These are phyloP conservation scores for Schrankia costaestrigalis DNA, from an alignment of 2,888 invertebrate genomes.

Conservation along the genomic window DNA sequence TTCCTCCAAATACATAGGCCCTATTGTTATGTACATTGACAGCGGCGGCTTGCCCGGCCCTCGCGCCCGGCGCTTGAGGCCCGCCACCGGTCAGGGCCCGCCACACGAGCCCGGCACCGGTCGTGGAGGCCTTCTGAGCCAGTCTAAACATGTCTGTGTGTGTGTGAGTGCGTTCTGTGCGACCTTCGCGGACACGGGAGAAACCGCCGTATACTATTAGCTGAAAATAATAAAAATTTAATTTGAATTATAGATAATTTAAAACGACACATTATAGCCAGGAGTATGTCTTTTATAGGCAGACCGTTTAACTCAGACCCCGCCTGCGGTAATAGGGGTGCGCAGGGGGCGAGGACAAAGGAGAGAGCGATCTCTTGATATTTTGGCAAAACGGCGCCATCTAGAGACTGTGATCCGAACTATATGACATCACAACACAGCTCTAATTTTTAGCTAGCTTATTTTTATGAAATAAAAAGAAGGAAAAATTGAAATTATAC, in stretches of 20 bases:
- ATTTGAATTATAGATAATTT: background rate
- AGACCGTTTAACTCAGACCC: too few relatives aligned
- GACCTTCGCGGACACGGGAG: conserved; percentile 64
- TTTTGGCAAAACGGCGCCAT: too few relatives aligned
- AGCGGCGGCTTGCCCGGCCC: conserved; percentile 84
- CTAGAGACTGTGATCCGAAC: too few relatives aligned
- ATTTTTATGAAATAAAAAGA: too few relatives aligned
- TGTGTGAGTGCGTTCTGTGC: conserved; percentile 59
- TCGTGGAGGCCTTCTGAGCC: conserved; percentile 1
- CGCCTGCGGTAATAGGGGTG: too few relatives aligned
- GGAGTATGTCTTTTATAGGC: background rate
- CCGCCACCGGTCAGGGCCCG: conserved; percentile 43
- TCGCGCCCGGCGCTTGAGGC: conserved; percentile 85
- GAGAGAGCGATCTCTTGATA: too few relatives aligned
- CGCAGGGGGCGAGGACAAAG: too few relatives aligned
- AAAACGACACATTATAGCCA: background rate
- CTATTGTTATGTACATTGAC: conserved; percentile 80
- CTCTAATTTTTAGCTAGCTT: too few relatives aligned
- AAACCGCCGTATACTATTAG: conserved; percentile 71
- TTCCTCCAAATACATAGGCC: conserved; percentile 93
- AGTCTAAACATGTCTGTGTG: conserved; percentile 72
- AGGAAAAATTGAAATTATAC: too few relatives aligned
- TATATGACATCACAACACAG: too few relatives aligned
- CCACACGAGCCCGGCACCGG: conserved; percentile 39
- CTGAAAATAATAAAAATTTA: conserved; percentile 33